Conservation (phyloP, 2,888 invertebrate species). For the Taenaris catops region DNA sequence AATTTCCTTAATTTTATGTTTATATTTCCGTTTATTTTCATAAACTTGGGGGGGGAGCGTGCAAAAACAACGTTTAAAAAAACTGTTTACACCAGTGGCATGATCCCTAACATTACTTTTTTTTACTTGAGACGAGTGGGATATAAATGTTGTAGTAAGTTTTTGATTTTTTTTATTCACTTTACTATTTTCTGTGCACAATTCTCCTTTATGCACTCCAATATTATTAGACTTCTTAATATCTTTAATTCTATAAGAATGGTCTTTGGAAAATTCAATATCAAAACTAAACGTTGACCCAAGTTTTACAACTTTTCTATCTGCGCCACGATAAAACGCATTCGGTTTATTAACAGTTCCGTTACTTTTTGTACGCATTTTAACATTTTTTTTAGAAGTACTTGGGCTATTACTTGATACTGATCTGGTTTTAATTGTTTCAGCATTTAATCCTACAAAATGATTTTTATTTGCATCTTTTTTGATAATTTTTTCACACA, state of each 20-base stretch:
- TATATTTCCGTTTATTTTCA: background rate
- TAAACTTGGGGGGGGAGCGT: slow-evolving; percentile 9
- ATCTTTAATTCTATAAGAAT: slow-evolving; percentile 6
- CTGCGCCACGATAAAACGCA: background rate
- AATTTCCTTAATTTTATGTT: background rate
- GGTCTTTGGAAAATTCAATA: slow-evolving; percentile 22
- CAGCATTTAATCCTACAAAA: slow-evolving; percentile 1
- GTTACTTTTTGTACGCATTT: slow-evolving; percentile 1
- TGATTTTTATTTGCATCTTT: slow-evolving; percentile 1
- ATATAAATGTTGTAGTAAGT: background rate
- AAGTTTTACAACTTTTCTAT: slow-evolving; percentile 11
- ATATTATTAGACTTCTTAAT: too few species aligned
- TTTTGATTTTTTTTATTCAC: slow-evolving; percentile 7
- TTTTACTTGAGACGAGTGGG: slow-evolving; percentile 3
- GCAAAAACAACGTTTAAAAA: slow-evolving; percentile 19
- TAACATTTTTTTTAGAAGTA: slow-evolving; percentile 1
- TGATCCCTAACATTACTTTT: slow-evolving; percentile 4
- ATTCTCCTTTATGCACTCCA: too few species aligned
- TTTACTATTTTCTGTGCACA: too few species aligned
- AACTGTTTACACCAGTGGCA: slow-evolving; percentile 8
- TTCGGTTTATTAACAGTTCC: background rate
- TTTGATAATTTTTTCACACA: slow-evolving; percentile 16
- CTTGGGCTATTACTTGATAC: background rate
- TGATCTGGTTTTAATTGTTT: slow-evolving; percentile 1
- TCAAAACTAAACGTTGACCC: slow-evolving; percentile 21